phyloP scores from a whole-genome alignment of 2,888 invertebrate genomes.

The Caenorhabditis panamensis region DNA sequence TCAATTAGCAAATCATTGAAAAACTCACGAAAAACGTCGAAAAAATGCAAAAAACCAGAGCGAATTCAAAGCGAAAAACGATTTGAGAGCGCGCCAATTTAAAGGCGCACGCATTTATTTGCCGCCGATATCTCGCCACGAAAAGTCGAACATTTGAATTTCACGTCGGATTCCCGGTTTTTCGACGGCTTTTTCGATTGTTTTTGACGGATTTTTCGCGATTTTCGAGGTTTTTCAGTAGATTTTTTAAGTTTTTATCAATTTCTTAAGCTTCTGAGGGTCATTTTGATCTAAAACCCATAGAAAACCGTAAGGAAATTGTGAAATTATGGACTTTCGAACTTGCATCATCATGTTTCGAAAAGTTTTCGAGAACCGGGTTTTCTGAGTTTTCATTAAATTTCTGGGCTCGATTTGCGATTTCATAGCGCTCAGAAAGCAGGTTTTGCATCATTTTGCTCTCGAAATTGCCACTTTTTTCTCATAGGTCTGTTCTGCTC shows the following conservation, averaged over 20 bases:
- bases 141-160: conserved; percentile 44
- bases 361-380: too few species aligned
- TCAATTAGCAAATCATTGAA: neutral
- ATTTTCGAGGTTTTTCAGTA: conserved; percentile 1
- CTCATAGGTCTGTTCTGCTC: too few species aligned
- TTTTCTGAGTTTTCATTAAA: too few species aligned
- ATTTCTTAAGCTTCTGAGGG: too few species aligned
- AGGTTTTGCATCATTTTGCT: too few species aligned
- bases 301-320: too few species aligned
- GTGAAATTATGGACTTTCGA: neutral
- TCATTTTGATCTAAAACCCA: too few species aligned
- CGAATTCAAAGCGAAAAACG: neutral
- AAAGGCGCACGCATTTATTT: conserved; percentile 53
- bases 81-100: conserved; percentile 52
- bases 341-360: neutral
- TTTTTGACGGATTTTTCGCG: neutral
- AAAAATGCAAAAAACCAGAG: neutral
- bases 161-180: neutral
- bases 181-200: neutral
- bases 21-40: neutral
- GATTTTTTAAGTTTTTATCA: neutral
- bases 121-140: conserved; percentile 50
- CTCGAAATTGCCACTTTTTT: too few species aligned
- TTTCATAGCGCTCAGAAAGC: too few species aligned
- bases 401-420: too few species aligned